A percentile compares a stretch with the other conserved stretches of the same genome.
Evolutionary conservation across 2,797 vertebrate species (phyloP).

Genomic region (Labroides dimidiatus): DNA sequence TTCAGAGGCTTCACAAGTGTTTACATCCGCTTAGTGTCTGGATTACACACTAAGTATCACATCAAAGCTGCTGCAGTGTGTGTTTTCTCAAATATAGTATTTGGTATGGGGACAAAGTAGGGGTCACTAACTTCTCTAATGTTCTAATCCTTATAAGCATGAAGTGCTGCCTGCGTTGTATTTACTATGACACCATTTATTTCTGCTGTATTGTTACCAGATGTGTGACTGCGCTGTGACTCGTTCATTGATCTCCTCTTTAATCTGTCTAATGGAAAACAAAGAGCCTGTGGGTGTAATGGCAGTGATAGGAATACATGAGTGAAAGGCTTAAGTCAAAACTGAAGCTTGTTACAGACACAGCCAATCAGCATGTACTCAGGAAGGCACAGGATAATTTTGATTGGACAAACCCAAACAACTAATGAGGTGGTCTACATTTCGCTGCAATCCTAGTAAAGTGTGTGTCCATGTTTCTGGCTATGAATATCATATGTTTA

Average conservation of each 20-base stretch:
- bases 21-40: constrained; percentile 60
- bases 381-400: too few species aligned
- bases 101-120: not conserved
- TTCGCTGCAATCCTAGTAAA: too few species aligned
- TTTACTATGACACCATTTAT: constrained; percentile 37
- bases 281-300: constrained; percentile 62
- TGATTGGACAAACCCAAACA: too few species aligned
- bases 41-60: constrained; percentile 57
- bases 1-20: constrained; percentile 58
- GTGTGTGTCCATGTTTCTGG: too few species aligned
- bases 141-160: constrained; percentile 26
- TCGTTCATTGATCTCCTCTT: constrained; percentile 57
- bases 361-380: too few species aligned
- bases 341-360: too few species aligned
- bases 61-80: constrained; percentile 51
- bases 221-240: constrained; percentile 46
- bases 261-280: constrained; percentile 64
- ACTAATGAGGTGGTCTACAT: too few species aligned
- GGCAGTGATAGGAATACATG: constrained; percentile 41
- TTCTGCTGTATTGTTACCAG: constrained; percentile 46
- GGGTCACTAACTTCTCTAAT: constrained; percentile 7
- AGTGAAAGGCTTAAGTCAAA: not conserved
- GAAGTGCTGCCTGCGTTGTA: constrained; percentile 3
- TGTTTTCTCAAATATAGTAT: constrained; percentile 7
- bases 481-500: too few species aligned